Conservation (phyloP, 2,888 invertebrate species). For the Tenthredo amoena region DNA sequence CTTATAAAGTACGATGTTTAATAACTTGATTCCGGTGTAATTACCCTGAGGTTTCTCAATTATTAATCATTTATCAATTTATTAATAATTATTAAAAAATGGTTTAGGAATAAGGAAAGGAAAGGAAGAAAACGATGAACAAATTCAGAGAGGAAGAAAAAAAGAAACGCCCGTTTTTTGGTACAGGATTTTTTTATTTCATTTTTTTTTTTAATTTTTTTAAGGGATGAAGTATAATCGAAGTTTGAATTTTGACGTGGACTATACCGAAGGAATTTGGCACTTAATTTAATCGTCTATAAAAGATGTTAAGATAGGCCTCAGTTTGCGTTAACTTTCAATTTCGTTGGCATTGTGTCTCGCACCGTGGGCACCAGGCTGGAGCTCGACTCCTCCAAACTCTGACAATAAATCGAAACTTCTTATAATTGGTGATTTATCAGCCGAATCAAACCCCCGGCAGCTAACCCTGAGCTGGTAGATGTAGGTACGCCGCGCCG, state of each 20-base stretch:
- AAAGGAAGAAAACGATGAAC: too few relatives aligned
- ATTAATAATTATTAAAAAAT: background rate
- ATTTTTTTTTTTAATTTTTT: too few relatives aligned
- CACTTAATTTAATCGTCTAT: conserved; percentile 40
- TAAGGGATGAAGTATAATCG: background rate
- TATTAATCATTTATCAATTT: background rate
- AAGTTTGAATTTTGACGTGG: background rate
- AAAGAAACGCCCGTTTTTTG: too few relatives aligned
- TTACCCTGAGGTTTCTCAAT: background rate
- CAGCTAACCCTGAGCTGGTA: conserved; percentile 3
- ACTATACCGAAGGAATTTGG: background rate
- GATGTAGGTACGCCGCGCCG: background rate
- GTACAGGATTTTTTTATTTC: too few relatives aligned
- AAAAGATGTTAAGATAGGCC: conserved; percentile 32
- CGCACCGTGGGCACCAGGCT: background rate
- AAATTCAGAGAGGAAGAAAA: too few relatives aligned
- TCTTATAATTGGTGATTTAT: conserved; percentile 53
- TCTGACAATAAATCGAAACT: conserved; percentile 53
- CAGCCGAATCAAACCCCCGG: conserved; percentile 40
- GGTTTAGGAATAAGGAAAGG: background rate
- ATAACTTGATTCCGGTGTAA: conserved; percentile 6
- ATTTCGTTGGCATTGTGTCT: conserved; percentile 48
- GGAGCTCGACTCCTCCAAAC: conserved; percentile 21
- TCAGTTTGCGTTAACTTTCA: conserved; percentile 49
- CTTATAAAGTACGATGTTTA: conserved; percentile 39